Conservation (phyloP, 2,113 vertebrate genomes). For the Pterocles gutturalis region DNA sequence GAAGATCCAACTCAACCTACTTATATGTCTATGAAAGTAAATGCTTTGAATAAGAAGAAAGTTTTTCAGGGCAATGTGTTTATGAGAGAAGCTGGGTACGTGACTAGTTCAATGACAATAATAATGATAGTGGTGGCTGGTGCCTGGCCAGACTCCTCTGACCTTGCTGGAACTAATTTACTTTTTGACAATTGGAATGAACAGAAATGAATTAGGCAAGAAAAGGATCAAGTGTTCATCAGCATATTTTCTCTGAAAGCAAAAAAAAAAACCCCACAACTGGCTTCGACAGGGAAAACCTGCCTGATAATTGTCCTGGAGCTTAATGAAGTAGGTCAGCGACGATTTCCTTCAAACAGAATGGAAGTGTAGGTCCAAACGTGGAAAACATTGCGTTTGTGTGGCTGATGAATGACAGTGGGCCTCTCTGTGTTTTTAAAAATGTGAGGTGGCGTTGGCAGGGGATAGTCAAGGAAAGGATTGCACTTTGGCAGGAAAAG, state of each 20-base stretch:
- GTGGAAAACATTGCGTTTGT: not conserved
- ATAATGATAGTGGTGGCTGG: conserved; percentile 36
- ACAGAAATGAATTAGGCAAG: conserved; percentile 5
- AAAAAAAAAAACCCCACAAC: not conserved
- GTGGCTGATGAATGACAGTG: not conserved
- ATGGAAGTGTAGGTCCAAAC: not conserved
- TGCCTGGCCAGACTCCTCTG: conserved; percentile 14
- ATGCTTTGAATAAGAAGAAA: conserved; percentile 51
- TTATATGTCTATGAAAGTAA: not conserved
- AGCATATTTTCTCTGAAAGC: not conserved
- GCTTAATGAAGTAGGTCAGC: not conserved
- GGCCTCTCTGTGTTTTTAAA: not conserved
- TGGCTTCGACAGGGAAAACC: not conserved
- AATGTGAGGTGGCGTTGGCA: not conserved
- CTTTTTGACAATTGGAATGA: conserved; percentile 55
- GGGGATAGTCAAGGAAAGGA: not conserved
- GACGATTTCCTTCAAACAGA: not conserved
- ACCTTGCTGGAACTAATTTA: conserved; percentile 48
- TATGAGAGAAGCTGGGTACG: conserved; percentile 51
- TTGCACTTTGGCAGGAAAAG: not conserved
- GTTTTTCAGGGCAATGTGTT: conserved; percentile 50
- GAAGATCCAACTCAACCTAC: not conserved
- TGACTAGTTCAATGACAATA: conserved; percentile 61
- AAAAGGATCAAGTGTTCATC: not conserved
- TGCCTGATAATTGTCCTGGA: not conserved